Base-by-base conservation (phyloP, 1,140 invertebrate species). In the Drosophila saltans region DNA sequence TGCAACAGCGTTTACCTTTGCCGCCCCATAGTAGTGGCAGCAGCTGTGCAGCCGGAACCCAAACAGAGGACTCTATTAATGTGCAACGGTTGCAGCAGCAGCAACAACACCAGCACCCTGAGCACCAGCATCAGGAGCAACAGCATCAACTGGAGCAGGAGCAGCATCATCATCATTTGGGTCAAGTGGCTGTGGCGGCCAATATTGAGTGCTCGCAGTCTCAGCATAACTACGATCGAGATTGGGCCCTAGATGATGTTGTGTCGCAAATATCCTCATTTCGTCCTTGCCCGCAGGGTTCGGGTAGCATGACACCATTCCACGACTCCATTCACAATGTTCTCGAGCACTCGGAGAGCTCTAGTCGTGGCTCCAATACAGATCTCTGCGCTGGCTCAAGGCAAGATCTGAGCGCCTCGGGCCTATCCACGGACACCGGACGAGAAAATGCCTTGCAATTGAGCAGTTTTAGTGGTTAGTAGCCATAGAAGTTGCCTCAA, bases 181-280 rank as follows among this genome's bases (percentile, higher is more conserved):
- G 90, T 2, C 93, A 94, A 82, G 93, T 94, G 24, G 93, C 94
- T 2, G 90, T 91, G 58, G 90, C 90, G 5, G 94, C 94, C 21
- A 94, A 94, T 81, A 94, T 94, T 68, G 95, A 95, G 88, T 91
- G 90, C 55, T 93, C 93, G 39, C 93, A 94, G 77, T 93, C 94
- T 60, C 82, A 92, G 61, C 85, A 91, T 68, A 92, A 92, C 41
- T 92, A 92, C 57, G 92, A 92, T 39, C 83, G 91, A 9, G 92
- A 92, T 69, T 92, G 88, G 88, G 90, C 91, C 5, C 55, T 92
- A 30, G 92, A 92, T 36, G 91, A 92, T 67, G 91, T 91, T 26
- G 86, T 92, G 16, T 92, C 91, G 43, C 92, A 92, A 75, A 92
- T 92, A 73, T 92, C 92, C 36, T 92, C 90, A 11, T 92, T 92